phyloP scores from a whole-genome alignment of 2,888 invertebrate species.

The Thumatha senex region DNA sequence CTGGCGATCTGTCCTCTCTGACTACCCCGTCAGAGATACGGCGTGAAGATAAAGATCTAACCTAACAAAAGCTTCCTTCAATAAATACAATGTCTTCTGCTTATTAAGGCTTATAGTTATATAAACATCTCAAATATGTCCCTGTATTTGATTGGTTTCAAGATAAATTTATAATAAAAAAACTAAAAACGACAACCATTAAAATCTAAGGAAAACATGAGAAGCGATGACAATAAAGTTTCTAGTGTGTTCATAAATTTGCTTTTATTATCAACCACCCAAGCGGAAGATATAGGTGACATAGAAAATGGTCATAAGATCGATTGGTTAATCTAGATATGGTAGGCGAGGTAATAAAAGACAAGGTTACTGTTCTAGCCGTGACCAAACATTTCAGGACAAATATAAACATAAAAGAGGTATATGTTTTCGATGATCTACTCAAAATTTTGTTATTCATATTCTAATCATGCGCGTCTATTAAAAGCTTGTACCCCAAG shows the following conservation, averaged over 20 bases:
- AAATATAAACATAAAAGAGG: conserved; percentile 36
- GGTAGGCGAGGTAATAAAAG: conserved; percentile 39
- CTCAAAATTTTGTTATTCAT: conserved; percentile 18
- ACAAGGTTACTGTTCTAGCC: conserved; percentile 43
- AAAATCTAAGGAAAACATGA: conserved; percentile 12
- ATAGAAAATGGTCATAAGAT: conserved; percentile 44
- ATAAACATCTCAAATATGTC: background rate
- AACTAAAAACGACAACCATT: conserved; percentile 10
- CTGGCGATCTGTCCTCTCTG: too few species aligned
- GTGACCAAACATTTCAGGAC: conserved; percentile 42
- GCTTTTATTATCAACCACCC: conserved; percentile 34
- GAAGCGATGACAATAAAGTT: conserved; percentile 21
- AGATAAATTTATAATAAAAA: background rate
- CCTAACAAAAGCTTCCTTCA: too few species aligned
- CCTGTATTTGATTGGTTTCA: background rate
- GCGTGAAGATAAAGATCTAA: too few species aligned
- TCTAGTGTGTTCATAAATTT: conserved; percentile 31
- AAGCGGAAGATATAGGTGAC: conserved; percentile 36
- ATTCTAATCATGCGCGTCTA: conserved; percentile 35
- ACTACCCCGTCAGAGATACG: too few species aligned
- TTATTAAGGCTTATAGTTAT: too few species aligned
- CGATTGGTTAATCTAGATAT: conserved; percentile 43
- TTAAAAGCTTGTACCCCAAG: conserved; percentile 36
- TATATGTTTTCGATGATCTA: conserved; percentile 18
- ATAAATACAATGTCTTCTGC: too few species aligned